A percentile compares a stretch with the other conserved stretches of the same genome.
Evolutionary conservation across 2,113 vertebrate genomes (phyloP).

Genomic region (Chitala chitala): DNA sequence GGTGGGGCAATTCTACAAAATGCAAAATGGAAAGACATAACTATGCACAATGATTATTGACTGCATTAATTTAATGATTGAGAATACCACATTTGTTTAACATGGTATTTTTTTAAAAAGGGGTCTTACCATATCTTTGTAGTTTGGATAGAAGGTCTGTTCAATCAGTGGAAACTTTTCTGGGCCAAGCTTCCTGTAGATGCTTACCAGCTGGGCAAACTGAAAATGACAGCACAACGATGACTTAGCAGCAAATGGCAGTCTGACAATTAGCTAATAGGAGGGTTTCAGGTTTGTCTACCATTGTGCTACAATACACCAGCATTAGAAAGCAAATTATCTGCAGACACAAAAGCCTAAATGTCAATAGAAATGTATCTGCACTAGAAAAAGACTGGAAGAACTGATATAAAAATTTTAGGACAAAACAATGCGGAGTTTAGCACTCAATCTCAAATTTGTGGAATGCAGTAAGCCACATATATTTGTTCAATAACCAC

Average conservation of each 20-base stretch:
- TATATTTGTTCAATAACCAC: no score
- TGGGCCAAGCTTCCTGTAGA: conserved; percentile 79
- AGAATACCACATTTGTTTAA: no score
- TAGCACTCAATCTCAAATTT: no score
- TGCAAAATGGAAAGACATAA: no score
- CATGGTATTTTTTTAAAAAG: no score
- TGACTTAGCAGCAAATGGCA: neutral
- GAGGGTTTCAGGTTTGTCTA: neutral
- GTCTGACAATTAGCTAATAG: neutral
- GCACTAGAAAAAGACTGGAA: neutral
- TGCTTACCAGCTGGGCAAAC: conserved; percentile 90
- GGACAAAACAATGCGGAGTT: no score
- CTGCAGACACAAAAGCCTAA: neutral
- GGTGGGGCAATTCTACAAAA: no score
- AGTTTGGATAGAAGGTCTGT: conserved; percentile 94
- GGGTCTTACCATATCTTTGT: conserved; percentile 90
- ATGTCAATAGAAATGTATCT: neutral
- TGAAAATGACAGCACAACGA: conserved; percentile 53
- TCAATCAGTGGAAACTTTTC: conserved; percentile 95
- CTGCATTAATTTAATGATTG: no score
- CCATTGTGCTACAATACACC: neutral
- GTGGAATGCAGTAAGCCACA: no score
- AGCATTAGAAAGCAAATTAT: neutral
- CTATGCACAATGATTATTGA: no score
- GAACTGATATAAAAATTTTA: no score